These are phyloP conservation scores for Syrrhaptes paradoxus DNA, from an alignment of 2,113 vertebrate genomes.

Conservation along the genomic window DNA sequence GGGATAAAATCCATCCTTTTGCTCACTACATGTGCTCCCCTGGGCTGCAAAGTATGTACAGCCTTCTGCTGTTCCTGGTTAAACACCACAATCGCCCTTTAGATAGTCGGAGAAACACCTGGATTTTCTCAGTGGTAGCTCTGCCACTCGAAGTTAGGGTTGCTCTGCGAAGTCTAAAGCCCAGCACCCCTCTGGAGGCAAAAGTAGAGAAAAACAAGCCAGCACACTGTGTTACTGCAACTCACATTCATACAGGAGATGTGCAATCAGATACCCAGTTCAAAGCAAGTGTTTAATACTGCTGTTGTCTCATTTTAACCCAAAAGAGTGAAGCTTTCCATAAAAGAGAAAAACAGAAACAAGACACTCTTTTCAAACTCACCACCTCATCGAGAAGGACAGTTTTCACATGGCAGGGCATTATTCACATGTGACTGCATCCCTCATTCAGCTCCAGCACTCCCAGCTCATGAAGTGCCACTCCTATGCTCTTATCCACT, in stretches of 20 bases:
- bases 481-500: not conserved
- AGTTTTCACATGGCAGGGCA: not conserved
- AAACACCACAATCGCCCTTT: accelerated
- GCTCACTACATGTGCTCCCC: not conserved
- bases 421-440: accelerated
- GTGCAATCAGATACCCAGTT: not conserved
- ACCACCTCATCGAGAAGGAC: not conserved
- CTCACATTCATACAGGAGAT: not conserved
- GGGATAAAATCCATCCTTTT: not conserved
- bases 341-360: not conserved
- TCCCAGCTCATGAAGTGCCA: not conserved
- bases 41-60: not conserved
- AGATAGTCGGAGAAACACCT: accelerated
- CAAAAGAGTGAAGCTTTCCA: not conserved
- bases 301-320: not conserved
- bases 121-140: not conserved
- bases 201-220: not conserved
- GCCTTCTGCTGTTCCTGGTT: not conserved
- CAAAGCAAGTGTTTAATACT: not conserved
- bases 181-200: not conserved
- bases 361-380: not conserved
- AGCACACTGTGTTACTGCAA: not conserved
- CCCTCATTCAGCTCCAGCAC: not conserved
- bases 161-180: not conserved
- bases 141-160: not conserved